A percentile compares a stretch with the other conserved stretches of the same genome.
phyloP scores from a whole-genome alignment of 2,797 vertebrate species.

The Rachycentron canadum region DNA sequence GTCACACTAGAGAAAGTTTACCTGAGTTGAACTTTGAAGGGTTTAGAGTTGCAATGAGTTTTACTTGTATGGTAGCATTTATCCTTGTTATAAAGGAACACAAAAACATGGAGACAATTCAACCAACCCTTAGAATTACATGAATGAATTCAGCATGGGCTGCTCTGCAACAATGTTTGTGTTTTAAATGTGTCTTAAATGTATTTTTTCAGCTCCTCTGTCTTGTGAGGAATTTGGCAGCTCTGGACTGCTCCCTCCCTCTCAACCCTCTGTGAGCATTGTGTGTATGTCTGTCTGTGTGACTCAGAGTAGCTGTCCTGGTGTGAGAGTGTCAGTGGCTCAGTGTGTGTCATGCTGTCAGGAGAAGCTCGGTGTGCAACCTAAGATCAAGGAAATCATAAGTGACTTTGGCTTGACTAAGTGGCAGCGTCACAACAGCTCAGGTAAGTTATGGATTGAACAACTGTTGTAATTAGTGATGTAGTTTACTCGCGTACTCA shows the following conservation, averaged over 20 bases:
- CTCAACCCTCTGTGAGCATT: conserved; percentile 57
- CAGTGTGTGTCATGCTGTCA: conserved; percentile 66
- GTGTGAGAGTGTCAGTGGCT: conserved; percentile 71
- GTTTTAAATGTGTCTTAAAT: conserved; percentile 59
- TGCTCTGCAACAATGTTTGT: conserved; percentile 45
- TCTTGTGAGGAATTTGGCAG: conserved; percentile 79
- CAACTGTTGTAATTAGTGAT: background rate
- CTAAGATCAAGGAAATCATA: conserved; percentile 34
- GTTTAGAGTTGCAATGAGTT: conserved; percentile 16
- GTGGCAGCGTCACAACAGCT: conserved; percentile 21
- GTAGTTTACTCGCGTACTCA: background rate
- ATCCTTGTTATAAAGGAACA: conserved; percentile 20
- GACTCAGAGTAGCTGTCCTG: conserved; percentile 73
- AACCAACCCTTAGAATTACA: conserved; percentile 50
- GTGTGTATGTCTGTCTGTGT: conserved; percentile 56
- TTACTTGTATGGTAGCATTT: conserved; percentile 1
- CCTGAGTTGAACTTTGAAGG: conserved; percentile 34
- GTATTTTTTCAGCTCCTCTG: conserved; percentile 56
- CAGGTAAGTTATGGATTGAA: conserved; percentile 64
- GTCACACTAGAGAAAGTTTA: conserved; percentile 28
- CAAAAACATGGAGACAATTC: conserved; percentile 46
- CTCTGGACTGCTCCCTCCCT: conserved; percentile 66
- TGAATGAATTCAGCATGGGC: conserved; percentile 42
- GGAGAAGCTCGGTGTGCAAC: conserved; percentile 47
- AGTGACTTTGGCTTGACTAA: conserved; percentile 34